Evolutionary conservation across 2,113 vertebrate species (phyloP).

Genomic region (Ranitomeya variabilis): DNA sequence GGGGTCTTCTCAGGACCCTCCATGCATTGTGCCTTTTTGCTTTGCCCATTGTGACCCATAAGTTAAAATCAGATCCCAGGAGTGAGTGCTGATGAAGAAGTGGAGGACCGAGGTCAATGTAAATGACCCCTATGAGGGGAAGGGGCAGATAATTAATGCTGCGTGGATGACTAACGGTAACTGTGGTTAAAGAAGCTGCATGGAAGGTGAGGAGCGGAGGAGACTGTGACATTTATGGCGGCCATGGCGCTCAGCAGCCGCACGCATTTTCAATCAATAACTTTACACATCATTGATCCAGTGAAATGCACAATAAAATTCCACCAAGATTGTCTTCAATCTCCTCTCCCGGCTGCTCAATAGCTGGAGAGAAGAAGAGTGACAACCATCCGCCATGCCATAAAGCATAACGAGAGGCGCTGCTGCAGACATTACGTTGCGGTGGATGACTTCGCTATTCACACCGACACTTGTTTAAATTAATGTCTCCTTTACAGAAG

Average conservation of each 20-base stretch:
- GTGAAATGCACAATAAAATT: constrained; percentile 39
- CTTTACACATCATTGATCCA: constrained; percentile 46
- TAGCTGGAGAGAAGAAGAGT: constrained; percentile 22
- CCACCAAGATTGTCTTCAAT: not conserved
- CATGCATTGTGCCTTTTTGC: not conserved
- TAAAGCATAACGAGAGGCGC: constrained; percentile 43
- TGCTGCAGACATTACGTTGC: constrained; percentile 5
- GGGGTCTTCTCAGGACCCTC: not conserved
- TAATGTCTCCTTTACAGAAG: constrained; percentile 20
- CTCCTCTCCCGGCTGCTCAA: constrained; percentile 39
- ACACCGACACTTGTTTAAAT: constrained; percentile 50
- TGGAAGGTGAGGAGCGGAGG: constrained; percentile 43
- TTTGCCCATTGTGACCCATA: not conserved
- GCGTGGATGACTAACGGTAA: constrained; percentile 41
- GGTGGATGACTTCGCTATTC: constrained; percentile 26
- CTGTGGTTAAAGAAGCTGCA: constrained; percentile 49
- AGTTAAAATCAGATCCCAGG: constrained; percentile 48
- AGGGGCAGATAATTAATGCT: constrained; percentile 61
- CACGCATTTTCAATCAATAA: constrained; percentile 35
- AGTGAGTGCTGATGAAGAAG: constrained; percentile 35
- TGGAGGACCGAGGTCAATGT: constrained; percentile 55
- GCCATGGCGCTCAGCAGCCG: not conserved
- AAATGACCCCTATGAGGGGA: constrained; percentile 46
- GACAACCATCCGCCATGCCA: constrained; percentile 14
- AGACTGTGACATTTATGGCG: constrained; percentile 49